Evolutionary conservation across 2,888 invertebrate species (phyloP), one percentile per base, ranked within the genome.

Genomic region (Macaria liturata): DNA sequence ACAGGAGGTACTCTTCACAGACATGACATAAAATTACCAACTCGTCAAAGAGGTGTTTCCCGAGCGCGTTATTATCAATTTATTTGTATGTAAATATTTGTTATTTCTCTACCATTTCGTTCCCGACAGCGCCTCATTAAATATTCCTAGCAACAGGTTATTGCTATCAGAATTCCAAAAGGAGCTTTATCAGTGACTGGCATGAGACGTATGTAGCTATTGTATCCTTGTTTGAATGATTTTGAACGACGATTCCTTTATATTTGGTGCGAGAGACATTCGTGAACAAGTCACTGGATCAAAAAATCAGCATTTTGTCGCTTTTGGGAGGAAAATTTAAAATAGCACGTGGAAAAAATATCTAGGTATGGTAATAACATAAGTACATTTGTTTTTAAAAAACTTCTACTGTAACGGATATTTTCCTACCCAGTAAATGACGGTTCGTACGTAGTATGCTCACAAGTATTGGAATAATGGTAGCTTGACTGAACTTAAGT

Each of bases 101-200:
- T 45, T 45, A 45, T n/a, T 43, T 4, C 4, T 32, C 9, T 32
- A 30, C 3, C 46, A 4, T 30, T 46, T 55, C 46, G 8, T 49
- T 32, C 32, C 45, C 45, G 6, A 50, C 39, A 52, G 45, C 43
- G 43, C 50, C 50, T 55, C 1, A 49, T 51, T 47, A 59, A 42
- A 51, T 43, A 37, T 52, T 45, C 53, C 47, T 52, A 55, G 54
- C 56, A 57, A 50, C 65, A 50, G 37, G 47, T 46, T 57, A 50
- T 61, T 63, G 62, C 65, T 55, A 54, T 44, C 55, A 50, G 44
- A 57, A 61, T 57, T 65, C 43, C 20, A 46, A 42, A 20, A 62
- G 65, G 59, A 32, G 43, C 43, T 50, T 61, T 54, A 54, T 51
- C 54, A 49, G 9, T 31, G 55, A 45, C 51, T 54, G 50, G 50